Percentiles rank a stretch among this genome's conserved stretches.
phyloP scores from a whole-genome alignment of 2,797 vertebrate species.

The Danionella dracula region DNA sequence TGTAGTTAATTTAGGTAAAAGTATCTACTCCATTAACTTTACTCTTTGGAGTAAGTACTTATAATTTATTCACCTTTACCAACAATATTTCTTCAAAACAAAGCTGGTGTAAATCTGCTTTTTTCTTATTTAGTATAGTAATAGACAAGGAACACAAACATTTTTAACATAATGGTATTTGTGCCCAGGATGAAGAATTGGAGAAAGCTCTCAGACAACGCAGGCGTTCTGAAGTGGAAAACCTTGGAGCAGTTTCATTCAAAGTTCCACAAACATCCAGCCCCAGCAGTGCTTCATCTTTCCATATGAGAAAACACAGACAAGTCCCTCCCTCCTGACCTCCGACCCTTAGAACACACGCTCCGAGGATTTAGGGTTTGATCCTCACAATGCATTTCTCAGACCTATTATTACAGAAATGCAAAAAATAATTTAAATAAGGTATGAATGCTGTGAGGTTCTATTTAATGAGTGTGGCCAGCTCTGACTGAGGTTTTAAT shows the following conservation, averaged over 20 bases:
- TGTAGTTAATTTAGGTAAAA: too few relatives aligned
- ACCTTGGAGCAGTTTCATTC: constrained; percentile 6
- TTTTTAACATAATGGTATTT: not conserved
- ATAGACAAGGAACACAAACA: too few relatives aligned
- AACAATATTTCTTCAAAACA: too few relatives aligned
- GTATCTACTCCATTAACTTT: too few relatives aligned
- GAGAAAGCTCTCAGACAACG: not conserved
- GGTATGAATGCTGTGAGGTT: too few relatives aligned
- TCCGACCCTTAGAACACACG: not conserved
- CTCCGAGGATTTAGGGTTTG: not conserved
- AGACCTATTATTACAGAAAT: too few relatives aligned
- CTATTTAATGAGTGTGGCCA: too few relatives aligned
- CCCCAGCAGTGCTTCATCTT: not conserved
- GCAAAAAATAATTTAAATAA: too few relatives aligned
- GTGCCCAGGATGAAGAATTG: constrained; percentile 69
- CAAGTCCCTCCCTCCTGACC: not conserved
- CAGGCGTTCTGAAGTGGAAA: not conserved
- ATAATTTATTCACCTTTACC: too few relatives aligned
- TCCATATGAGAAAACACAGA: constrained; percentile 35
- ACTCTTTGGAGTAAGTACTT: too few relatives aligned
- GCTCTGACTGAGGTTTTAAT: not conserved
- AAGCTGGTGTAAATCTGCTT: too few relatives aligned
- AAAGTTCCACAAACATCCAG: not conserved
- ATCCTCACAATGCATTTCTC: not conserved
- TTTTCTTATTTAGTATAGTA: too few relatives aligned